Evolutionary conservation across 37 sponge, comb jelly and placozoan genomes (phyloP), one percentile per base, ranked within the genome.

Genomic region (Mnemiopsis leidyi): DNA sequence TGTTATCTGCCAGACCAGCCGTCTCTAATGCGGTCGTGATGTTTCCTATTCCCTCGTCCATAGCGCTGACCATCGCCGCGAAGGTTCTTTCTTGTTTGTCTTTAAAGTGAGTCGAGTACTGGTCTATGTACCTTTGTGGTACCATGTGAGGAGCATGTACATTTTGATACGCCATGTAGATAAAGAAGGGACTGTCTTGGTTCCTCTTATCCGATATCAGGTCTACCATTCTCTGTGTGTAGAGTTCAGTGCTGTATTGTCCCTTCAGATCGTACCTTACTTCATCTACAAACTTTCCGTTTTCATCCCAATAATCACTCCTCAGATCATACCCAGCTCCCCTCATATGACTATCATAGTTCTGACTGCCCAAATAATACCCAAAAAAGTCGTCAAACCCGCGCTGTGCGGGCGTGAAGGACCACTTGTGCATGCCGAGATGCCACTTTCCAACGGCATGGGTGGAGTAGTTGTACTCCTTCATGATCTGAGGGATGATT

Each of bases 381-480:
- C 93, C 93, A 34, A 69, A 69, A 69, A 92, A 92, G 69, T 68
- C 39, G 28, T 92, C 93, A 68, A 92, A 92, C 24, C 93, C 93
- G 0, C 93, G 93, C 3, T 34, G 34, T 34, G 35, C 35, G 0
- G 93, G 93, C 37, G 93, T 92, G 69, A 16, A 68, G 40, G 93
- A 29, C 69, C 92, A 90, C 23, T 37, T 90, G 68, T 90, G 68
- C 68, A 67, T 67, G 3, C 92, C 92, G 3, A 90, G 36, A 69
- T 92, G 71, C 93, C 93, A 92, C 93, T 92, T 92, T 9, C 93
- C 93, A 13, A 92, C 37, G 0, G 69, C 69, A 38, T 92, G 69
- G 13, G 93, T 92, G 16, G 71, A 69, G 93, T 92, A 92, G 71
- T 69, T 38, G 36, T 69, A 69, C 93, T 92, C 93, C 30, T 92